phyloP scores from a whole-genome alignment of 2,888 invertebrate genomes.

The Gymnosoma rotundatum region DNA sequence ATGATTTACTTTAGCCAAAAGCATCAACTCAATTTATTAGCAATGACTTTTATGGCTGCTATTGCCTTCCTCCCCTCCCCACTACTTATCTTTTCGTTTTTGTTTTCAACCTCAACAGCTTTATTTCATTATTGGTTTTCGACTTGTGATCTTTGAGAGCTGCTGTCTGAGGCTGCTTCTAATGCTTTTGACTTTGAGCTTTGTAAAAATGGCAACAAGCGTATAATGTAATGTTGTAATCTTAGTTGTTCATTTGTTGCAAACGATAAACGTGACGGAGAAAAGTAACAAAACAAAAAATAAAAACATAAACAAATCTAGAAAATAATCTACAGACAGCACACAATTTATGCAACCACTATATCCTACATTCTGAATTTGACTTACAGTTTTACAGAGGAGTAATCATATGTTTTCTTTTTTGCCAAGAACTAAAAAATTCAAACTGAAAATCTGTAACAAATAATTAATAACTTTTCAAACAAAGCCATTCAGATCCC shows the following conservation, averaged over 20 bases:
- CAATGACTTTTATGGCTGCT: slow-evolving; percentile 51
- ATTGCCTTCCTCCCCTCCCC: background rate
- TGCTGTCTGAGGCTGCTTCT: slow-evolving; percentile 42
- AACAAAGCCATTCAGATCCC: too few relatives aligned
- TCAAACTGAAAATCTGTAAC: too few relatives aligned
- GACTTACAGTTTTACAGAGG: slow-evolving; percentile 1
- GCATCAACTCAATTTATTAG: slow-evolving; percentile 56
- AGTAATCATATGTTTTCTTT: slow-evolving; percentile 6
- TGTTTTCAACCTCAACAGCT: too few relatives aligned
- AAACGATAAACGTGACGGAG: slow-evolving; percentile 38
- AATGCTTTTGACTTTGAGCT: slow-evolving; percentile 59
- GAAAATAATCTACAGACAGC: slow-evolving; percentile 38
- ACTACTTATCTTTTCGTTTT: too few relatives aligned
- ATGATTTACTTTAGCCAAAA: slow-evolving; percentile 60
- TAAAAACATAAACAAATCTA: background rate
- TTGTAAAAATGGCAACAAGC: slow-evolving; percentile 64
- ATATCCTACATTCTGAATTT: slow-evolving; percentile 9
- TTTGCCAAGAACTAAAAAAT: background rate
- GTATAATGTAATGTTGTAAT: slow-evolving; percentile 55
- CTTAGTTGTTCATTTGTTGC: slow-evolving; percentile 37
- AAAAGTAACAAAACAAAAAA: slow-evolving; percentile 24
- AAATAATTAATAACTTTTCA: too few relatives aligned
- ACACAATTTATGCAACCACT: slow-evolving; percentile 59
- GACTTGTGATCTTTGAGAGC: slow-evolving; percentile 33
- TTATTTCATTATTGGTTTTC: background rate